phyloP scores from a whole-genome alignment of 2,888 invertebrate species.

The Tachystola acroxantha region DNA sequence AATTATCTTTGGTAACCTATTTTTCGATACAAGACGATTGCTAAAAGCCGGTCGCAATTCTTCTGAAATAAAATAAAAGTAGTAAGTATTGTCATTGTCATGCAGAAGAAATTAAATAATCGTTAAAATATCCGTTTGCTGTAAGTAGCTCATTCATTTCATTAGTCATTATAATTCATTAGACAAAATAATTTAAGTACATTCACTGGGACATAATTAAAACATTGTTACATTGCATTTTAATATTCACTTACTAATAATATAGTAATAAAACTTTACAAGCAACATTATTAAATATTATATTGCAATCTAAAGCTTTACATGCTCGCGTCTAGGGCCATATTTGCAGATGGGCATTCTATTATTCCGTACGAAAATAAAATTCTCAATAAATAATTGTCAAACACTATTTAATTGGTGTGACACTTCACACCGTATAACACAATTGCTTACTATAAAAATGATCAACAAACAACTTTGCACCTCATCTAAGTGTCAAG shows the following conservation, averaged over 20 bases:
- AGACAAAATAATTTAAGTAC: constrained; percentile 43
- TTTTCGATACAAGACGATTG: constrained; percentile 2
- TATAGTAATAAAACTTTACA: constrained; percentile 12
- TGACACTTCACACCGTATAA: constrained; percentile 72
- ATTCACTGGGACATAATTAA: constrained; percentile 25
- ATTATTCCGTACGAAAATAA: constrained; percentile 74
- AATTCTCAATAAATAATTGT: constrained; percentile 78
- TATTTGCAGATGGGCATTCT: constrained; percentile 76
- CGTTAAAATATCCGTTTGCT: constrained; percentile 12
- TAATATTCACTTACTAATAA: constrained; percentile 14
- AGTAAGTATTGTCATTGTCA: constrained; percentile 44
- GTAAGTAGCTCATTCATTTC: constrained; percentile 6
- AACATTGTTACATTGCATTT: constrained; percentile 16
- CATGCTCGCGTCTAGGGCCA: constrained; percentile 51
- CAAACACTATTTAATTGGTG: constrained; percentile 72
- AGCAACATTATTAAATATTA: constrained; percentile 19
- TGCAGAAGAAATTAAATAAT: constrained; percentile 38
- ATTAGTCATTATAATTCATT: not conserved
- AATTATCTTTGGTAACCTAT: constrained; percentile 20
- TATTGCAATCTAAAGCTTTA: constrained; percentile 41
- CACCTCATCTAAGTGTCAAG: constrained; percentile 62
- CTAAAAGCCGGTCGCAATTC: constrained; percentile 38
- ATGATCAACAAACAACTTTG: constrained; percentile 75
- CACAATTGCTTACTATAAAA: constrained; percentile 76
- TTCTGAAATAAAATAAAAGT: constrained; percentile 31